Conservation (phyloP, 2,888 invertebrate species). For the Phortica magna region DNA sequence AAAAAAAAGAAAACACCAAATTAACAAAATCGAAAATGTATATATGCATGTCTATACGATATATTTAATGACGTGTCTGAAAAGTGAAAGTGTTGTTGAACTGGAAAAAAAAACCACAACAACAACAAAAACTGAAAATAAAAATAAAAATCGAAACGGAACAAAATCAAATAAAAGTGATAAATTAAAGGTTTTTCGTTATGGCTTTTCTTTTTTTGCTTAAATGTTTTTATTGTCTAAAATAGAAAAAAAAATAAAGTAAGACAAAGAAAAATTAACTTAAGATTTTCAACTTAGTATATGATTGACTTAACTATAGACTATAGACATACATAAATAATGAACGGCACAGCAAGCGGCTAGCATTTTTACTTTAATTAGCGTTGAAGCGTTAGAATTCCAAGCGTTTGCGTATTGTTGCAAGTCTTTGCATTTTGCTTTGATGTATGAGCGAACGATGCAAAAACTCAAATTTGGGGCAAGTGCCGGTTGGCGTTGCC, state of each 20-base stretch:
- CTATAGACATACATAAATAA: neutral
- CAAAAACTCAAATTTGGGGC: conserved; percentile 1
- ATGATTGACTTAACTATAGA: neutral
- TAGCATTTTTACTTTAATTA: neutral
- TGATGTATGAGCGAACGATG: conserved; percentile 26
- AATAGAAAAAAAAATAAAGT: no score
- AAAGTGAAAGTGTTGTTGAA: neutral
- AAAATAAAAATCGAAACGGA: neutral
- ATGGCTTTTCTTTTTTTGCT: no score
- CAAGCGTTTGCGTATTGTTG: conserved; percentile 23
- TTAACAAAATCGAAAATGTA: neutral
- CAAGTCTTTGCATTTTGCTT: conserved; percentile 11
- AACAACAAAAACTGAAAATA: no score
- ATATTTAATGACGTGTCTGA: neutral
- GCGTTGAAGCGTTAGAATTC: conserved; percentile 1
- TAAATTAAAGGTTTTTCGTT: neutral
- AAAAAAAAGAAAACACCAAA: neutral
- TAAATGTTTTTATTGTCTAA: no score
- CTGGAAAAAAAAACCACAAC: no score
- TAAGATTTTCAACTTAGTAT: neutral
- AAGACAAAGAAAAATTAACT: no score
- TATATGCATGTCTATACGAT: neutral
- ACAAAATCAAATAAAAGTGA: neutral
- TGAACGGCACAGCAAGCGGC: neutral
- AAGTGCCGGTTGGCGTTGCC: conserved; percentile 32